Evolutionary conservation across 2,888 invertebrate genomes (phyloP), one percentile per base, ranked within the genome.

Genomic region (Eupithecia dodoneata): DNA sequence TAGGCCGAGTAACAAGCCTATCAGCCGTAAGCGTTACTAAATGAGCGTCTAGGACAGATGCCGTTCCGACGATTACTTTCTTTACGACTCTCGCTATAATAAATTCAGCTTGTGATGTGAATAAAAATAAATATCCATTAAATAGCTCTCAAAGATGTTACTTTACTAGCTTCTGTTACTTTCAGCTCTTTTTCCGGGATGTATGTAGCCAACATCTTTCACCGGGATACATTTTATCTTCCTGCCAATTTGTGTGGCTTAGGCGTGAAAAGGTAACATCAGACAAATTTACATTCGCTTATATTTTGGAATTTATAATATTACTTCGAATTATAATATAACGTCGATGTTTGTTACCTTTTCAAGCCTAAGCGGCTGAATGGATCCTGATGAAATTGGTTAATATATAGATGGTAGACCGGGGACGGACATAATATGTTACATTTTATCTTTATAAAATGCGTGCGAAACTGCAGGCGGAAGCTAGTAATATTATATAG

Each of bases 11-110:
- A 66, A 66, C 15, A 42, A 63, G 2, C 4, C 30, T 63, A 30
- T 30, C 18, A 4, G 10, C 13, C 66, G 15, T 42, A 15, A 66
- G 42, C 42, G 15, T 7, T 42, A 12, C 41, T 42, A 66, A 15
- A 15, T 42, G 15, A 42, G 1, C 15, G 15, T 66, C 42, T 41
- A 66, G 13, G 66, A 66, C 15, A 66, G 42, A 66, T 42, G 9
- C 42, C 13, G 13, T 13, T 66, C 30, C 63, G 30, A 12, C 30
- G 63, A 59, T 10, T 59, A 63, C 63, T 63, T 63, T 63, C 63
- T 63, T 63, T 63, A 63, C 18, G 63, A 63, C 63, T 30, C 30
- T 30, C 63, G 55, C 55, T 59, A 59, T 63, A 10, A 63, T 63
- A 30, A 63, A 63, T 63, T 63, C 30, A 63, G 10, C 63, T 30